These are phyloP conservation scores for Panopea generosa DNA, from an alignment of 2,888 invertebrate genomes.

Conservation along the genomic window DNA sequence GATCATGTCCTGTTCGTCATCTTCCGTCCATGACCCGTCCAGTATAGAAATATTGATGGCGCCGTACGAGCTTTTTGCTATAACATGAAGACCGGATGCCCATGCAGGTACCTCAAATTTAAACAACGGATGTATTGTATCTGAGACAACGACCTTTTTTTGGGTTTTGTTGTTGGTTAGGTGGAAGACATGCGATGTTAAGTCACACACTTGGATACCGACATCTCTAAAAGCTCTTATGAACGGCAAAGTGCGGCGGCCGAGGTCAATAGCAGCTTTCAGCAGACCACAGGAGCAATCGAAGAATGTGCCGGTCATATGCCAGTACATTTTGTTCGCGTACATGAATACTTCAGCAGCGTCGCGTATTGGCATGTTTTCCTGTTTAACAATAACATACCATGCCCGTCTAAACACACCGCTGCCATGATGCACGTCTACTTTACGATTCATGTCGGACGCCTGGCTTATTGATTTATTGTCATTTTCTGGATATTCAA, in stretches of 20 bases:
- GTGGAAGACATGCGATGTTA: conserved; percentile 49
- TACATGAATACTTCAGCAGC: conserved; percentile 63
- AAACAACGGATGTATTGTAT: conserved; percentile 55
- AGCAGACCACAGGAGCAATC: conserved; percentile 71
- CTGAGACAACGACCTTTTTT: conserved; percentile 47
- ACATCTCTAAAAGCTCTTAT: conserved; percentile 63
- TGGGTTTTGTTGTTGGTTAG: conserved; percentile 53
- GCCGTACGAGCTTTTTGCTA: no score
- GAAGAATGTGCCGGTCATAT: conserved; percentile 54
- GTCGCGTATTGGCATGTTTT: no score
- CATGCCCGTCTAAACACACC: conserved; percentile 70
- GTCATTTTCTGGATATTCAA: conserved; percentile 66
- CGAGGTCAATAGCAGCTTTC: conserved; percentile 70
- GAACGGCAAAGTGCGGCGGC: conserved; percentile 54
- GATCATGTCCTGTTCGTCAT: no score
- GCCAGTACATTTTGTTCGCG: conserved; percentile 74
- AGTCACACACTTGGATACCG: conserved; percentile 68
- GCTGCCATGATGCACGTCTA: conserved; percentile 69
- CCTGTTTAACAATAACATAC: no score
- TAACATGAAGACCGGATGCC: no score
- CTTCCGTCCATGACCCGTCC: no score
- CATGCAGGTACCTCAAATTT: no score
- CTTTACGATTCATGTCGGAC: conserved; percentile 46
- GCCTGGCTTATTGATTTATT: conserved; percentile 64
- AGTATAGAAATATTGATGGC: no score